Evolutionary conservation across 1,140 invertebrate genomes (phyloP).

Genomic region (Coptotermes formosanus): DNA sequence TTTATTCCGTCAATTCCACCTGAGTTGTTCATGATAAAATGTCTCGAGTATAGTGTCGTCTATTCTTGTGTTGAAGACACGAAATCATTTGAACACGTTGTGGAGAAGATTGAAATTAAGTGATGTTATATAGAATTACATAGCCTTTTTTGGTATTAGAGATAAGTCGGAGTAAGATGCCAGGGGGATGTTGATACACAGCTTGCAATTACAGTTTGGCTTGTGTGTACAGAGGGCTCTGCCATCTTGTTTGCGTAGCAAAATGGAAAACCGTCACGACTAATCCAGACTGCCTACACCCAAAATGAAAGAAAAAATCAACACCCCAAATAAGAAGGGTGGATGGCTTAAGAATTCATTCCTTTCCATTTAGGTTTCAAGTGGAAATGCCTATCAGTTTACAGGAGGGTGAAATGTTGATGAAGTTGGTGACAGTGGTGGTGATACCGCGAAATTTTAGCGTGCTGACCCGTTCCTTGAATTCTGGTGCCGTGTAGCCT

Average conservation of each 20-base stretch:
- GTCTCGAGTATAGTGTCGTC: neutral
- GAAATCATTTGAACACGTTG: neutral
- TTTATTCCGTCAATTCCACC: too few relatives aligned
- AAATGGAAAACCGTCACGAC: slow-evolving; percentile 3
- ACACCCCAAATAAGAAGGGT: neutral
- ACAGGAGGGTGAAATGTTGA: too few relatives aligned
- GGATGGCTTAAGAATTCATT: neutral
- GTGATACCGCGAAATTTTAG: too few relatives aligned
- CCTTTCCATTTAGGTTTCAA: neutral
- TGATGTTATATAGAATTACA: neutral
- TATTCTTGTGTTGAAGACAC: neutral
- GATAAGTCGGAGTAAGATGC: neutral
- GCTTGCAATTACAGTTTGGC: neutral
- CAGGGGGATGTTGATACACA: neutral
- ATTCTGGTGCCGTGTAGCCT: too few relatives aligned
- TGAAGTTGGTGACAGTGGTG: too few relatives aligned
- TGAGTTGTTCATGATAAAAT: too few relatives aligned
- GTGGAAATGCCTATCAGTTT: too few relatives aligned
- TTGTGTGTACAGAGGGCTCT: slow-evolving; percentile 7
- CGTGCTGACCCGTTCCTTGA: too few relatives aligned
- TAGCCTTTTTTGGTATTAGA: neutral
- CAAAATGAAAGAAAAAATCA: neutral
- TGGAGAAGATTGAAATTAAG: neutral
- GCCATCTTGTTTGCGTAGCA: slow-evolving; percentile 2
- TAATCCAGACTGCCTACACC: neutral